Evolutionary conservation across 2,113 vertebrate genomes (phyloP).

Genomic region (Pyxicephalus adspersus): DNA sequence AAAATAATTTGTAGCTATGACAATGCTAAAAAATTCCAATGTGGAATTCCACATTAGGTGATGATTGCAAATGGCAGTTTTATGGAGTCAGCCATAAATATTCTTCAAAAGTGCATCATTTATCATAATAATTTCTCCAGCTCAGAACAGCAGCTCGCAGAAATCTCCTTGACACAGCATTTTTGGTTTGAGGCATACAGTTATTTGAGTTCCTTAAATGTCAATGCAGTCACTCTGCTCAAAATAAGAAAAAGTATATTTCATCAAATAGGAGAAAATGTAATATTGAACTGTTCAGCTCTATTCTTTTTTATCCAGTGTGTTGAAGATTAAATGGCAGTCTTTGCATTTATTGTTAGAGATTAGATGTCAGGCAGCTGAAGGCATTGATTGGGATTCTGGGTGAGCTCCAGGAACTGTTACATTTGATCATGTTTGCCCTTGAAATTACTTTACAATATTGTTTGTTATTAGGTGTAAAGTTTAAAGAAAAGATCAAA

Average conservation of each 20-base stretch:
- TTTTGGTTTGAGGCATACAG: conserved; percentile 27
- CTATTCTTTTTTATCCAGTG: conserved; percentile 24
- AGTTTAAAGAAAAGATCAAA: conserved; percentile 13
- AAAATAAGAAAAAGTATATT: not conserved
- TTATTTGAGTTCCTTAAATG: conserved; percentile 28
- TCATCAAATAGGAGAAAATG: conserved; percentile 19
- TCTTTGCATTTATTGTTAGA: conserved; percentile 43
- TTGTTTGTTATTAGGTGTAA: conserved; percentile 21
- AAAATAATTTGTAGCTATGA: not conserved
- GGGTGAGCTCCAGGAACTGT: conserved; percentile 28
- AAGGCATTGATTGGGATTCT: conserved; percentile 50
- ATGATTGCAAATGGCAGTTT: conserved; percentile 6
- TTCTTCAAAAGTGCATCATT: not conserved
- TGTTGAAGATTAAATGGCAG: conserved; percentile 57
- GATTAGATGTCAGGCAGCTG: conserved; percentile 55
- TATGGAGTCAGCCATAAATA: conserved; percentile 9
- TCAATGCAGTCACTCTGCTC: conserved; percentile 18
- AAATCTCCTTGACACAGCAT: conserved; percentile 38
- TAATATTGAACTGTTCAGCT: conserved; percentile 25
- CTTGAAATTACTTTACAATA: conserved; percentile 49
- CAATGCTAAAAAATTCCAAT: not conserved
- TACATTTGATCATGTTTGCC: conserved; percentile 46
- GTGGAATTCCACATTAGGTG: not conserved
- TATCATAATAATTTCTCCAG: conserved; percentile 17
- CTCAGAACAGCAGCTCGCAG: not conserved